Evolutionary conservation across 2,113 vertebrate genomes (phyloP).

Genomic region (Tor tambroides): DNA sequence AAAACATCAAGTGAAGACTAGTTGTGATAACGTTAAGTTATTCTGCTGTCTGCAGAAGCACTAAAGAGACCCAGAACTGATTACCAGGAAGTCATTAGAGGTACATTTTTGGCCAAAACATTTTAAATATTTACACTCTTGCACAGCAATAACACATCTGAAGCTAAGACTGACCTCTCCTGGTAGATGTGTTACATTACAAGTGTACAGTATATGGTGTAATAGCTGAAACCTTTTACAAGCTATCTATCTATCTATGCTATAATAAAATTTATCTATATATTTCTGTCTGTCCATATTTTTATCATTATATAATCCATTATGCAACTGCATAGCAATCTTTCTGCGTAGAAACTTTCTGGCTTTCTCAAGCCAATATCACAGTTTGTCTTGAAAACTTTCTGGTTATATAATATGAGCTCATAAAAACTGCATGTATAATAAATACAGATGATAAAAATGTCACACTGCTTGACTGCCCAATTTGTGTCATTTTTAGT

Average conservation of each 20-base stretch:
- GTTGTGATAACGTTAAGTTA: too few species aligned
- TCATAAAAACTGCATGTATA: background rate
- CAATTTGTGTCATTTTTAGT: background rate
- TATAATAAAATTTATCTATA: too few species aligned
- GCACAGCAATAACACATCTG: background rate
- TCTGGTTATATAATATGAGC: background rate
- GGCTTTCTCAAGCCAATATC: too few species aligned
- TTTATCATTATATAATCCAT: too few species aligned
- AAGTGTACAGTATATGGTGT: background rate
- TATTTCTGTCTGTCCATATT: too few species aligned
- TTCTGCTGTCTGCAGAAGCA: background rate
- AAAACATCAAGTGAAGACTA: background rate
- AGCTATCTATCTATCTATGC: background rate
- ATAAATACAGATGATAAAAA: background rate
- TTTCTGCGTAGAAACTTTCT: too few species aligned
- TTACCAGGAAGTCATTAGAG: background rate
- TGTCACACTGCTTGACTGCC: background rate
- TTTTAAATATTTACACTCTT: background rate
- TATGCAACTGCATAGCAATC: too few species aligned
- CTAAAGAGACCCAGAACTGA: background rate
- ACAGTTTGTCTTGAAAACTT: too few species aligned
- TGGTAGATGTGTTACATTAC: conserved; percentile 24
- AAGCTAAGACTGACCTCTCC: conserved; percentile 43
- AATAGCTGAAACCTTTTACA: background rate
- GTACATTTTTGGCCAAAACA: background rate